These are phyloP conservation scores for Scyliorhinus canicula DNA, from an alignment of 2,797 vertebrate species.

Conservation along the genomic window DNA sequence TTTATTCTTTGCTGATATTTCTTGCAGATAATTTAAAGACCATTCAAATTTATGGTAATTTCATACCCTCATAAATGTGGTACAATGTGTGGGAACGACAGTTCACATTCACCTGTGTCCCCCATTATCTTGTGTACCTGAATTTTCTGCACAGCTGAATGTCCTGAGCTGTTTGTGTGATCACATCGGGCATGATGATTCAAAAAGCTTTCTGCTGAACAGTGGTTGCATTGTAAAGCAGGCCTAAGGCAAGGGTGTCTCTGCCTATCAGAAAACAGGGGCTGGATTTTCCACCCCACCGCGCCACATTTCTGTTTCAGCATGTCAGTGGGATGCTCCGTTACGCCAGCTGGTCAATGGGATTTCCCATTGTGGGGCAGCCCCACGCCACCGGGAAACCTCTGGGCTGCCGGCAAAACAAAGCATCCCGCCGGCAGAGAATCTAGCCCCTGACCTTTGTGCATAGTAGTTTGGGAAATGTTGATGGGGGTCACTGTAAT, in stretches of 20 bases:
- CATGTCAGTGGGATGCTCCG: too few species aligned
- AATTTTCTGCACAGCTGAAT: neutral
- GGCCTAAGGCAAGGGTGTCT: neutral
- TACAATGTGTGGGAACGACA: neutral
- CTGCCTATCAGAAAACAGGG: neutral
- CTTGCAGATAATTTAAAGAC: neutral
- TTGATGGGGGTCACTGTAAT: neutral
- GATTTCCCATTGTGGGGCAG: too few species aligned
- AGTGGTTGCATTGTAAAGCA: neutral
- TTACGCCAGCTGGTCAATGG: too few species aligned
- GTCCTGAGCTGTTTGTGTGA: too few species aligned
- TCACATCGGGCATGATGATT: neutral
- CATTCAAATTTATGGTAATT: neutral
- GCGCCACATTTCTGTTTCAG: too few species aligned
- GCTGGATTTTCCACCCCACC: too few species aligned
- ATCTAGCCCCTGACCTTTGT: neutral
- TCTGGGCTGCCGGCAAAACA: too few species aligned
- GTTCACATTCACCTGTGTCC: neutral
- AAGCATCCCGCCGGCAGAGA: too few species aligned
- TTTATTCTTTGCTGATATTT: neutral
- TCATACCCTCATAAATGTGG: neutral
- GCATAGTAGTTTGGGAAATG: neutral
- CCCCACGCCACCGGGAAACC: too few species aligned
- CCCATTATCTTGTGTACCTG: neutral
- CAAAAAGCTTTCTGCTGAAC: neutral